phyloP scores from a whole-genome alignment of 1,140 invertebrate species.

The Pachypsylla venusta region DNA sequence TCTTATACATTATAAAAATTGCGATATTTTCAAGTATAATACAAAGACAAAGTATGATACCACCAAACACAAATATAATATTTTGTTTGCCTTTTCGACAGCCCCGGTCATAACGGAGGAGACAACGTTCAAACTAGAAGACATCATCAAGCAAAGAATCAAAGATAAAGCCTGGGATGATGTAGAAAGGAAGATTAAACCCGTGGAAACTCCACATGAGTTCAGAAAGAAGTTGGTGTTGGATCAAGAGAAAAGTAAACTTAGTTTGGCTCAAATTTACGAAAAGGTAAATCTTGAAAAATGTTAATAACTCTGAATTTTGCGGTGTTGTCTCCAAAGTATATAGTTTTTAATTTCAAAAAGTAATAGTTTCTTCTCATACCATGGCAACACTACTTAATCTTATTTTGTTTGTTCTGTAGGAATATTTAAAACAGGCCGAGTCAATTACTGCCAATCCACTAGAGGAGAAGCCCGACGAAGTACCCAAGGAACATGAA shows the following conservation, averaged over 20 bases:
- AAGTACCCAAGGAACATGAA: slow-evolving; percentile 54
- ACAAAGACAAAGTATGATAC: too few species aligned
- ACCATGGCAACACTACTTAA: neutral
- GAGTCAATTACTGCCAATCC: slow-evolving; percentile 42
- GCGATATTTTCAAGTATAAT: neutral
- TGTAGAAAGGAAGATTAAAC: slow-evolving; percentile 78
- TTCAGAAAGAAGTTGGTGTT: slow-evolving; percentile 82
- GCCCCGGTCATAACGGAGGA: slow-evolving; percentile 84
- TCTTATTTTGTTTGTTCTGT: slow-evolving; percentile 17
- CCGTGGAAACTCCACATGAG: slow-evolving; percentile 62
- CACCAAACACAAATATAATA: too few species aligned
- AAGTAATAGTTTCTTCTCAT: neutral
- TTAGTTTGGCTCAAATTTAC: slow-evolving; percentile 87
- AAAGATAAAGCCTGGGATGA: slow-evolving; percentile 94
- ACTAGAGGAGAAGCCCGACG: slow-evolving; percentile 40
- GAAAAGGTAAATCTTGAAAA: slow-evolving; percentile 42
- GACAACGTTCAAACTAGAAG: slow-evolving; percentile 72
- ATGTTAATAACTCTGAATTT: neutral
- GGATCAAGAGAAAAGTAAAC: slow-evolving; percentile 90
- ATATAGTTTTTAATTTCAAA: neutral
- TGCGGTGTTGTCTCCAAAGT: neutral
- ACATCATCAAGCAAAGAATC: slow-evolving; percentile 78
- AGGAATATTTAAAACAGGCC: slow-evolving; percentile 72
- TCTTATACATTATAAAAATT: neutral
- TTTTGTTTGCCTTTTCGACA: slow-evolving; percentile 21